Conservation (phyloP, 2,113 vertebrate genomes). For the Loxodonta africana region DNA sequence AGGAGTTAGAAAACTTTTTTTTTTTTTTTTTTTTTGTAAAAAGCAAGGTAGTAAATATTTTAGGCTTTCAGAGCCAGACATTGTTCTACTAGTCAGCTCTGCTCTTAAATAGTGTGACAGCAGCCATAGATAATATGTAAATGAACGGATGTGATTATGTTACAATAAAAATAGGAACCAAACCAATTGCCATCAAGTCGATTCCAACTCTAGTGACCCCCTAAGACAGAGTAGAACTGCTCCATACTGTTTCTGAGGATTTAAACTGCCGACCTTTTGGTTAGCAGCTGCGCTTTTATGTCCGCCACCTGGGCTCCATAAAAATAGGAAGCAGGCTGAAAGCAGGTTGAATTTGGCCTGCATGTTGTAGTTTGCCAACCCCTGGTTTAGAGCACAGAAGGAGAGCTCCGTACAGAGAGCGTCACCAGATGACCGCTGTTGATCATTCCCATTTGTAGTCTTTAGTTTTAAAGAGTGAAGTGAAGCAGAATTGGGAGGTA, state of each 20-base stretch:
- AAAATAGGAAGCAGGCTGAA: neutral
- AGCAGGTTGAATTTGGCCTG: neutral
- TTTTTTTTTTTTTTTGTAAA: no score
- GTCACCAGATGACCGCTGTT: no score
- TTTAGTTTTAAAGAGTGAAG: neutral
- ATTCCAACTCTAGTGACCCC: no score
- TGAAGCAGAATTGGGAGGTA: neutral
- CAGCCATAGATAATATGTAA: no score
- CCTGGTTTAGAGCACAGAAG: neutral
- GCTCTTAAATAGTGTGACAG: neutral
- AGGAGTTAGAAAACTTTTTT: neutral
- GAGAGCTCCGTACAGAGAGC: neutral
- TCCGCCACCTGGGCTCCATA: no score
- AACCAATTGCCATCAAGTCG: no score
- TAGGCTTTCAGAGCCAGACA: neutral
- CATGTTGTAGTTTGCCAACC: neutral
- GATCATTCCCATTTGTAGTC: neutral
- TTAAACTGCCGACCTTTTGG: no score
- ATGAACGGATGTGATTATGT: no score
- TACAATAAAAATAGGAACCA: no score
- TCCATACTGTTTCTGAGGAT: no score
- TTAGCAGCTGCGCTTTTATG: no score
- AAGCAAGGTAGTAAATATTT: neutral
- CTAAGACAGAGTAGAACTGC: no score
- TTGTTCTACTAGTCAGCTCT: neutral